Evolutionary conservation across 2,888 invertebrate species (phyloP), one percentile per base, ranked within the genome.

Genomic region (Boloria selene): DNA sequence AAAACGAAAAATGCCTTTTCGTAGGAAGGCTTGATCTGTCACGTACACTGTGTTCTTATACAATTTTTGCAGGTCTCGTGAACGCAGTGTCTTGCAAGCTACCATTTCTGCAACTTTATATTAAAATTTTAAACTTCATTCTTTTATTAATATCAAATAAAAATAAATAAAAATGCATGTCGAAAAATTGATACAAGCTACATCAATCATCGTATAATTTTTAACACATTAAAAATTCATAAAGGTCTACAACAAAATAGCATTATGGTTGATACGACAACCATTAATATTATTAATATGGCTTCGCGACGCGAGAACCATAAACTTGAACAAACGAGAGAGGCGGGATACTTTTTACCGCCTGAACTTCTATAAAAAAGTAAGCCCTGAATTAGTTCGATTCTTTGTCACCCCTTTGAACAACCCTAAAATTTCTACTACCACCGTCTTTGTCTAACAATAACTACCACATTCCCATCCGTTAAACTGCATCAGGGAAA

Each of bases 301-400:
- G 85, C 83, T 83, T 86, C 87, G 80, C 81, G 80, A 86, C 82
- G 85, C 82, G 76, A 82, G 84, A 80, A 85, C 84, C 86, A 88
- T 90, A 91, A 90, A 90, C 83, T 88, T 86, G 85, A 87, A 89
- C 89, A 90, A 91, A 92, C 86, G 87, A 90, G 89, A 90, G 90
- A 91, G 92, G 92, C 92, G 92, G 91, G 89, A 87, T 90, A 89
- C 87, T 90, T 91, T 90, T 91, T 90, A 90, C 90, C 90, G 87
- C 89, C 82, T 84, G 86, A 84, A 82, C 84, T 88, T 84, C 82
- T 87, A 90, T 91, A 90, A 90, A 90, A 91, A 89, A 87, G 80
- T 87, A 87, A 89, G 88, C 89, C 88, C 90, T 90, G 89, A 91
- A 92, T 91, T 92, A 92, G 91, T 90, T 86, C 88, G 89, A 90